Base-by-base conservation (phyloP, 2,113 vertebrate species). In the Zosterops japonicus region DNA sequence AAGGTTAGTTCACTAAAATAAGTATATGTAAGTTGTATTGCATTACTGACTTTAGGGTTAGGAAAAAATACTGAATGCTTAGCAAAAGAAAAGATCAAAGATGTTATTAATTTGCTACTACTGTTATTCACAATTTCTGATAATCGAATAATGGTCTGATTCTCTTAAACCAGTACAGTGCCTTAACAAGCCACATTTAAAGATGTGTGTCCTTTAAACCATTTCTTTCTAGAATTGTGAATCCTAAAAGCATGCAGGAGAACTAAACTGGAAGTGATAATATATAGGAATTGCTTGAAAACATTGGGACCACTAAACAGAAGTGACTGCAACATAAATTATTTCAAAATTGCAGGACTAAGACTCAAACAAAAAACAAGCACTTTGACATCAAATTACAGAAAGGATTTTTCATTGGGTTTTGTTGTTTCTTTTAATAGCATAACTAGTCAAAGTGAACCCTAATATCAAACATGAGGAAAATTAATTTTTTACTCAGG, bases 401-500 rank as follows among this genome's bases (percentile, higher is more conserved):
- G 20, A 84, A 77, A 60, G 7, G 19, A 82, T 81, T 90, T 93
- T 81, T 61, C 72, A 28, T 6, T 55, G 25, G 1, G 2, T 17
- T 82, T 88, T 84, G 15, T 57, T 83, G 5, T 55, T 95, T 78
- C 31, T 91, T 94, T 94, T 91, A 91, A 83, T 70, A 87, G 6
- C 15, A 74, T 80, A 93, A 83, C 19, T 80, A 92, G 44, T 91
- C 56, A 89, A 94, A 94, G 76, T 84, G 46, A 68, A 68, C 46
- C 18, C 23, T 71, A 75, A 82, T 78, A 84, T 57, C 61, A 92
- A 91, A 87, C n/a, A 71, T 53, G 15, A 13, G 27, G 14, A 44
- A 94, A 91, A 93, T 81, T 74, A 56, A 60, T 87, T 88, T 96
- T 87, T 92, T 33, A 68, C 14, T 83, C 44, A 39, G 15, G 33